A percentile compares a stretch with the other conserved stretches of the same genome.
phyloP scores from a whole-genome alignment of 2,113 vertebrate species.

The Notiomystis cincta region DNA sequence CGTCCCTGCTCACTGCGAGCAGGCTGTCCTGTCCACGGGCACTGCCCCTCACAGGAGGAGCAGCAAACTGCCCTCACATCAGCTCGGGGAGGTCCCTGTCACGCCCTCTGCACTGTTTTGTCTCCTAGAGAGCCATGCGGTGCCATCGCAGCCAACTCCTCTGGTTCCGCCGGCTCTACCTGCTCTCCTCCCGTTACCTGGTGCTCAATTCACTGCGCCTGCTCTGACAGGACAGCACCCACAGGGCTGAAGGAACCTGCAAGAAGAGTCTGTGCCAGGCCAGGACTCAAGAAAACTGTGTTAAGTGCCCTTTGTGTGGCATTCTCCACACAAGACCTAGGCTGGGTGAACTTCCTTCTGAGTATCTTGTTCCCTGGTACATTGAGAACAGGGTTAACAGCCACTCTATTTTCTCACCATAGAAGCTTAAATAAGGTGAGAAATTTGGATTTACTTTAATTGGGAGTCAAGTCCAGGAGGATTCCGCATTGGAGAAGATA shows the following conservation, averaged over 20 bases:
- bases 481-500: not conserved
- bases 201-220: conserved; percentile 84
- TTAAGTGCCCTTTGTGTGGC: not conserved
- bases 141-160: conserved; percentile 88
- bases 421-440: not conserved
- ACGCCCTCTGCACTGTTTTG: not conserved
- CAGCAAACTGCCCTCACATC: not conserved
- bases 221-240: conserved; percentile 60
- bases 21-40: not conserved
- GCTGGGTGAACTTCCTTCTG: not conserved
- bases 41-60: not conserved
- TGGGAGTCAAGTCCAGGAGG: not conserved
- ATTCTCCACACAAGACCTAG: not conserved
- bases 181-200: conserved; percentile 90
- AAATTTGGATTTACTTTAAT: not conserved
- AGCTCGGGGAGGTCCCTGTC: not conserved
- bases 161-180: conserved; percentile 89
- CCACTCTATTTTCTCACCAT: not conserved
- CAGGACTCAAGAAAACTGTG: not conserved
- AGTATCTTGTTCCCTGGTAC: not conserved
- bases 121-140: conserved; percentile 85
- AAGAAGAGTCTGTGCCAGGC: not conserved
- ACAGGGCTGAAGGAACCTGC: not conserved
- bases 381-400: not conserved
- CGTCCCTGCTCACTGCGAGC: not conserved